These are phyloP conservation scores for Diplolepis rosae DNA, from an alignment of 2,888 invertebrate genomes.

Conservation along the genomic window DNA sequence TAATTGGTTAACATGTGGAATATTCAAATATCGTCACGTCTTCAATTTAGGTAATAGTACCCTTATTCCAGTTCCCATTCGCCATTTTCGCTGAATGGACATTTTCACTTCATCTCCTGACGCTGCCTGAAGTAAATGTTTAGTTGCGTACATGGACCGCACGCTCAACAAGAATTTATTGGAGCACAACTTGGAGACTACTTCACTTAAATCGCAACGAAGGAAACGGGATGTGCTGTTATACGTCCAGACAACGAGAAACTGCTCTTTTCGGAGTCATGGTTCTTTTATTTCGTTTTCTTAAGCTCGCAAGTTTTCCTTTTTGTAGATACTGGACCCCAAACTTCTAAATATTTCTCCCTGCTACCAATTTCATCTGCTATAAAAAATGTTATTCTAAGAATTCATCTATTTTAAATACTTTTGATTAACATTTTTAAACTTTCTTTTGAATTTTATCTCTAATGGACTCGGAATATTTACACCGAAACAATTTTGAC, in stretches of 20 bases:
- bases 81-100: conserved; percentile 26
- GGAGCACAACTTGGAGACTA: conserved; percentile 30
- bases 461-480: no score
- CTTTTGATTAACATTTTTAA: no score
- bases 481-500: no score
- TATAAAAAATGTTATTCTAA: no score
- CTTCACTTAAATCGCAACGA: conserved; percentile 31
- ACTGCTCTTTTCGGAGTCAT: conserved; percentile 27
- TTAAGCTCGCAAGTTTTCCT: conserved; percentile 18
- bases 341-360: background rate
- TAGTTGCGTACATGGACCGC: conserved; percentile 29
- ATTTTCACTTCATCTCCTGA: conserved; percentile 31
- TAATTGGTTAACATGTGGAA: conserved; percentile 9
- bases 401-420: no score
- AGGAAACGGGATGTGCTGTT: conserved; percentile 31
- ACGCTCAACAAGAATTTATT: conserved; percentile 31
- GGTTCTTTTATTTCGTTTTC: conserved; percentile 25
- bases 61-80: conserved; percentile 16
- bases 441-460: no score
- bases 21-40: conserved; percentile 27
- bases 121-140: conserved; percentile 28
- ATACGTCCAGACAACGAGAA: conserved; percentile 31
- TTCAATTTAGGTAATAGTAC: conserved; percentile 30
- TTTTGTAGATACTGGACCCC: conserved; percentile 2
- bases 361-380: no score